Conservation (phyloP, 2,797 vertebrate species). For the Tiaroga cobitis region DNA sequence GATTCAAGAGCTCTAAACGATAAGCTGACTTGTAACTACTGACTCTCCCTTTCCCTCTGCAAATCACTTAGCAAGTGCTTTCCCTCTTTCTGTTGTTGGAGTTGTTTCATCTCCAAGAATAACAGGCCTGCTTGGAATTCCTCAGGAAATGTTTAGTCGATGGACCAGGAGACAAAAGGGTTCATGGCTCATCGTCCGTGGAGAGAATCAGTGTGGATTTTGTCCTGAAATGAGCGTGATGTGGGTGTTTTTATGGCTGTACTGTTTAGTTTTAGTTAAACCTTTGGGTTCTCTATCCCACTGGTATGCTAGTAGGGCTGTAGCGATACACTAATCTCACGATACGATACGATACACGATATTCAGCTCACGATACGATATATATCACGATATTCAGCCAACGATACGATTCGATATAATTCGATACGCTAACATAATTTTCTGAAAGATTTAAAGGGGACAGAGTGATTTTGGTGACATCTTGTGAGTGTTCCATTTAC, state of each 20-base stretch:
- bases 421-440: no score
- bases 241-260: constrained; percentile 61
- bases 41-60: constrained; percentile 45
- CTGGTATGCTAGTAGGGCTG: neutral
- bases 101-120: constrained; percentile 72
- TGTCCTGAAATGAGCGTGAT: constrained; percentile 66
- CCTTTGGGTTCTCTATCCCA: constrained; percentile 63
- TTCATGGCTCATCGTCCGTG: constrained; percentile 66
- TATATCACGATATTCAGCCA: no score
- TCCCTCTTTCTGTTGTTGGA: constrained; percentile 67
- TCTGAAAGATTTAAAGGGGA: no score
- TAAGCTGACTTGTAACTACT: constrained; percentile 50
- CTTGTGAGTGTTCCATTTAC: no score
- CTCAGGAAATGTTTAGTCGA: constrained; percentile 72
- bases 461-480: no score
- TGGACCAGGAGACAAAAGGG: constrained; percentile 58
- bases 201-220: constrained; percentile 63
- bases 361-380: no score
- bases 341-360: no score
- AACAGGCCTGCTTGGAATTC: constrained; percentile 74
- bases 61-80: constrained; percentile 67
- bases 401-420: no score
- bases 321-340: no score
- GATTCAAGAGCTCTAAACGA: constrained; percentile 33
- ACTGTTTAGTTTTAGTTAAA: constrained; percentile 65